A percentile compares a stretch with the other conserved stretches of the same genome.
These are phyloP conservation scores for Drosophila helvetica DNA, from an alignment of 2,888 invertebrate genomes.

Conservation along the genomic window DNA sequence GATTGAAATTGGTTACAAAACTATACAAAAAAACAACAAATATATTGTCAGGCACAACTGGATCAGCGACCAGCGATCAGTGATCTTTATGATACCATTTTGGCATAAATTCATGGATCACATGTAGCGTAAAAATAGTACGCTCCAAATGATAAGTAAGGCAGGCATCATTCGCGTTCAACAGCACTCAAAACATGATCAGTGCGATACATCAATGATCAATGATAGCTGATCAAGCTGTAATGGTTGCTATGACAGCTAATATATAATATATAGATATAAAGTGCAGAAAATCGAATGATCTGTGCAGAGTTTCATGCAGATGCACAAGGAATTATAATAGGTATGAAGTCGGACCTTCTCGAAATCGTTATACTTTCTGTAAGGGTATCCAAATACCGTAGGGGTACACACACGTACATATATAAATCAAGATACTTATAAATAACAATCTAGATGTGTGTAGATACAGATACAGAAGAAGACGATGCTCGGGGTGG, in stretches of 20 bases:
- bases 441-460: conserved; percentile 45
- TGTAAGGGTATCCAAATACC: background rate
- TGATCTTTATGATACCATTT: too few species aligned
- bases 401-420: background rate
- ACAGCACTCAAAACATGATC: too few species aligned
- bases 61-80: too few species aligned
- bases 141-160: too few species aligned
- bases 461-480: conserved; percentile 9
- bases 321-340: conserved; percentile 17
- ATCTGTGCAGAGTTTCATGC: background rate
- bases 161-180: too few species aligned
- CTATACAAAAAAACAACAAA: background rate
- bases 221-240: too few species aligned
- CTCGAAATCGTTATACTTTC: background rate
- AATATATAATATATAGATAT: background rate
- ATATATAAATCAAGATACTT: conserved; percentile 27
- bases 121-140: too few species aligned
- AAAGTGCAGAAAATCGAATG: too few species aligned
- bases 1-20: background rate
- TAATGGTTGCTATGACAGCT: too few species aligned
- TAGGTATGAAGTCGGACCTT: too few species aligned
- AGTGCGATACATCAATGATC: too few species aligned
- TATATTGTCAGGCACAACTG: background rate
- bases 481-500: conserved; percentile 9
- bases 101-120: too few species aligned